Conservation (phyloP, 2,113 vertebrate genomes). For the Emydocephalus ijimae region DNA sequence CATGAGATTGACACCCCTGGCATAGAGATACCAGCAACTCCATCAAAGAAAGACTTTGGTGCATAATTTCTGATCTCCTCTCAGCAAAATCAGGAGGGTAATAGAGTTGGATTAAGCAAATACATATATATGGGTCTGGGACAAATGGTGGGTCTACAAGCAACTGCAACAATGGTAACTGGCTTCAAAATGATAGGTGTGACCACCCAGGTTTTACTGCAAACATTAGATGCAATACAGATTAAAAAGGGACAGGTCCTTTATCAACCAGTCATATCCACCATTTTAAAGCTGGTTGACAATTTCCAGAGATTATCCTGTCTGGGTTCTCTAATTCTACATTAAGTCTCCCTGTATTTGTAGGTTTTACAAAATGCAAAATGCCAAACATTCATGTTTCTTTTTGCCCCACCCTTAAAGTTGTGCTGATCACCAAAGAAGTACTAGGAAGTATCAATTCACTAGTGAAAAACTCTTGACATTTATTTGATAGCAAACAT, state of each 20-base stretch:
- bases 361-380: neutral
- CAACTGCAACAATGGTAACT: neutral
- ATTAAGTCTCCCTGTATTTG: neutral
- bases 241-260: neutral
- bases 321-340: neutral
- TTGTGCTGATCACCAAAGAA: neutral
- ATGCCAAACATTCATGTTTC: neutral
- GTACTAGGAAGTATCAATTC: neutral
- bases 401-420: neutral
- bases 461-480: neutral
- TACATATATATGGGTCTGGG: neutral
- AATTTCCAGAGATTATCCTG: neutral
- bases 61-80: neutral
- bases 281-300: neutral
- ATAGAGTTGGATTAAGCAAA: neutral
- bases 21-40: neutral
- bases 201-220: neutral
- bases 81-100: neutral
- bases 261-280: neutral
- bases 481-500: neutral
- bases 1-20: no score
- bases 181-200: neutral
- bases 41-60: neutral
- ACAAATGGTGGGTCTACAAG: neutral
- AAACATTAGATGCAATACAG: neutral